Conservation (phyloP, 2,888 invertebrate species). For the Malthinus flaveolus region DNA sequence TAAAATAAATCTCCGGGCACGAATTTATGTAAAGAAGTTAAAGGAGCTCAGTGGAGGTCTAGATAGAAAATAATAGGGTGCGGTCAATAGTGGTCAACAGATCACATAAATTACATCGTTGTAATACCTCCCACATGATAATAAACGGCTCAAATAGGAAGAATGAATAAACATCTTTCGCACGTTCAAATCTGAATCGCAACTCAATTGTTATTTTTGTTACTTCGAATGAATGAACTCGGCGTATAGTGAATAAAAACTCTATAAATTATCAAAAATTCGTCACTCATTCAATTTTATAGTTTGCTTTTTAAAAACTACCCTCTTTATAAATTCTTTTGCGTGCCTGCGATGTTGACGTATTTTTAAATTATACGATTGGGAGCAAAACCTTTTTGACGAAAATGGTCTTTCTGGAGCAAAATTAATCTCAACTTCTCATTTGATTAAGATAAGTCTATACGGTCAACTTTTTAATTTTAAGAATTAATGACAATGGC, state of each 20-base stretch:
- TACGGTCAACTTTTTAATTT: no score
- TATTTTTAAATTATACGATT: no score
- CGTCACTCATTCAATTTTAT: slow-evolving; percentile 24
- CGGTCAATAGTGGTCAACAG: slow-evolving; percentile 29
- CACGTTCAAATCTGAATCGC: slow-evolving; percentile 27
- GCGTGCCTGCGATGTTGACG: no score
- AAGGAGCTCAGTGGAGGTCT: slow-evolving; percentile 26
- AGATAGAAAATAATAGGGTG: slow-evolving; percentile 29
- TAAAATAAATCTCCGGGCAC: slow-evolving; percentile 12
- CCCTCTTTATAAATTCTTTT: background rate
- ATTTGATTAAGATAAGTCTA: no score
- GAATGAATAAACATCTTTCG: slow-evolving; percentile 24
- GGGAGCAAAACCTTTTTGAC: no score
- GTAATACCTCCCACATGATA: slow-evolving; percentile 30
- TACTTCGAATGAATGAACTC: slow-evolving; percentile 24
- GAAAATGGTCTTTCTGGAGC: no score
- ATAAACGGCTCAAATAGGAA: slow-evolving; percentile 18
- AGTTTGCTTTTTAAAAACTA: background rate
- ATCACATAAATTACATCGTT: slow-evolving; percentile 29
- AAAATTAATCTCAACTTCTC: no score
- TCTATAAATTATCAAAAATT: slow-evolving; percentile 31
- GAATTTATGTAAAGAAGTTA: slow-evolving; percentile 31
- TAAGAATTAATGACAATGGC: no score
- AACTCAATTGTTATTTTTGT: slow-evolving; percentile 12
- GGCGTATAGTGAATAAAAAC: slow-evolving; percentile 28